These are phyloP conservation scores for Phania funesta DNA, from an alignment of 2,888 invertebrate species.

Conservation along the genomic window DNA sequence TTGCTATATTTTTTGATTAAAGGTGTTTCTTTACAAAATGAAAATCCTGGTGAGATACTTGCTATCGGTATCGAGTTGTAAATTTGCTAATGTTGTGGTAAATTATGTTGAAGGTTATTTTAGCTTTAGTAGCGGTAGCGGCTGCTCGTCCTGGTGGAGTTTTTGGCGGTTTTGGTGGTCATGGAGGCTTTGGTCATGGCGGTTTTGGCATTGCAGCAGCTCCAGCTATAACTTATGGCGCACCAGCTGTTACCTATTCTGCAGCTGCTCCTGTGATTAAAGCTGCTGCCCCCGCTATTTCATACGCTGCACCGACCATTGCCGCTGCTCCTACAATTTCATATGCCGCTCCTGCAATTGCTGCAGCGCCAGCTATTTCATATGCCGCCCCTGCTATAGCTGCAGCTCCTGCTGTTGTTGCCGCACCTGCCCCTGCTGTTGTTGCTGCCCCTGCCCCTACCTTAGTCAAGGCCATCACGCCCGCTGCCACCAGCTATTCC, in stretches of 20 bases:
- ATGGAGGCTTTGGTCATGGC: constrained; percentile 49
- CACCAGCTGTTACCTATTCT: constrained; percentile 71
- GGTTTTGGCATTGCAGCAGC: constrained; percentile 66
- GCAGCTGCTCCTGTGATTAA: constrained; percentile 72
- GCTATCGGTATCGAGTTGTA: not conserved
- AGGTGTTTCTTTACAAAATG: constrained; percentile 68
- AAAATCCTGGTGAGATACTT: constrained; percentile 74
- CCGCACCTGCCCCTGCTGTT: constrained; percentile 33
- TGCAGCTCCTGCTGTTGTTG: constrained; percentile 62
- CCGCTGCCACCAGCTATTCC: constrained; percentile 83
- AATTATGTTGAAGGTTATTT: constrained; percentile 72
- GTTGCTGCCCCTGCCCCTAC: constrained; percentile 61
- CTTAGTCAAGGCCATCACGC: constrained; percentile 71
- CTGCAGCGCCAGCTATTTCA: constrained; percentile 63
- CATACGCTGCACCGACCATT: constrained; percentile 64
- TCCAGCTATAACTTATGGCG: constrained; percentile 72
- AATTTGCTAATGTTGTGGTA: constrained; percentile 4
- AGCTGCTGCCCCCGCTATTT: constrained; percentile 65
- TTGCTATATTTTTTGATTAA: not conserved
- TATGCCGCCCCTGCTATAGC: constrained; percentile 66
- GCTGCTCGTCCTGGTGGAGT: constrained; percentile 75
- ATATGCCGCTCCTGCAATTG: constrained; percentile 68
- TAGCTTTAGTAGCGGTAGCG: constrained; percentile 69
- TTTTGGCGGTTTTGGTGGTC: constrained; percentile 67
- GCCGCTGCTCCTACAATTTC: constrained; percentile 70